These are phyloP conservation scores for Coecobrya sp. DNA, from an alignment of 2,888 invertebrate genomes.

Conservation along the genomic window DNA sequence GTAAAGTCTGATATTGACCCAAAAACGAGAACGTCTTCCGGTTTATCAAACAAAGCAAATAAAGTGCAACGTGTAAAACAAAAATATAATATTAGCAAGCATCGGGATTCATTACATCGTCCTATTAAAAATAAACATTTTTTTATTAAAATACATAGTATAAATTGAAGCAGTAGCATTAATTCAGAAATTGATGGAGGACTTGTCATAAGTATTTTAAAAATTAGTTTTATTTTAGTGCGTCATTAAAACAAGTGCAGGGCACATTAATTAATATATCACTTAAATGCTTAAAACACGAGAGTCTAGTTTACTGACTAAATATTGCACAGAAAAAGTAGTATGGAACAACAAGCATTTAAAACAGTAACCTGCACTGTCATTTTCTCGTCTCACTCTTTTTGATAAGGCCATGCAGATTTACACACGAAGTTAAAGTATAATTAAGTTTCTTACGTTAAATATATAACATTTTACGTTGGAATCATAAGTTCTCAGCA, in stretches of 20 bases:
- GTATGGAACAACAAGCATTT: neutral
- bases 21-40: conserved; percentile 60
- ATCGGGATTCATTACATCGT: neutral
- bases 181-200: too few relatives aligned
- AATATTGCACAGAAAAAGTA: conserved; percentile 41
- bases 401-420: conserved; percentile 65
- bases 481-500: neutral
- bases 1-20: conserved; percentile 67
- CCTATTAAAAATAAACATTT: conserved; percentile 48
- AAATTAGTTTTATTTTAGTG: conserved; percentile 30
- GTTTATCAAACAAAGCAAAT: conserved; percentile 14
- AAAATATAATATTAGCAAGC: neutral
- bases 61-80: conserved; percentile 14
- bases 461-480: neutral
- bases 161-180: conserved; percentile 17
- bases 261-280: neutral
- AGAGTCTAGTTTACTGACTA: conserved; percentile 50
- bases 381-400: conserved; percentile 45
- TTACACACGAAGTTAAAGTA: neutral
- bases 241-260: conserved; percentile 39
- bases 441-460: neutral
- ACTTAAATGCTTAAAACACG: neutral
- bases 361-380: conserved; percentile 78
- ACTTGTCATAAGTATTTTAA: conserved; percentile 18
- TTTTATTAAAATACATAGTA: neutral